Conservation (phyloP, 1,140 invertebrate species). For the Drosophila prosaltans region DNA sequence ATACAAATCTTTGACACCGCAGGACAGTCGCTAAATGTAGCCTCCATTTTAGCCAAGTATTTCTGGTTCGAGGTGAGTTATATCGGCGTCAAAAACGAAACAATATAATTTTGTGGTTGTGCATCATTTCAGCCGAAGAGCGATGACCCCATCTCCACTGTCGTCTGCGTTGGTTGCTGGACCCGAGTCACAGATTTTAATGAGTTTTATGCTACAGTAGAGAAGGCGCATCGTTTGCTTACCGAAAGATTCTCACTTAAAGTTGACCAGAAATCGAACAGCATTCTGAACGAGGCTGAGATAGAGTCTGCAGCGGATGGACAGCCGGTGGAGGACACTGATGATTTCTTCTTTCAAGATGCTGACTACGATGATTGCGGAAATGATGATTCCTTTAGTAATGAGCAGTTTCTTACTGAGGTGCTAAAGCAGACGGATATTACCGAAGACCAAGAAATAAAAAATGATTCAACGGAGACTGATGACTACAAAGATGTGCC, state of each 20-base stretch:
- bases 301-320: not conserved
- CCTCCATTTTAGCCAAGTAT: conserved; percentile 56
- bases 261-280: conserved; percentile 14
- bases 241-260: conserved; percentile 69
- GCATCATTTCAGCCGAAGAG: conserved; percentile 52
- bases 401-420: conserved; percentile 64
- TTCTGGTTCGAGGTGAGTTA: conserved; percentile 70
- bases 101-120: not conserved
- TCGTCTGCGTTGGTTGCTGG: conserved; percentile 61
- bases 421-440: conserved; percentile 29
- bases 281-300: conserved; percentile 1
- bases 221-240: conserved; percentile 70
- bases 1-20: conserved; percentile 64
- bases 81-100: not conserved
- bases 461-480: not conserved
- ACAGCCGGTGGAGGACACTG: not conserved
- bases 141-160: conserved; percentile 75
- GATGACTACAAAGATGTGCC: not conserved
- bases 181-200: conserved; percentile 60
- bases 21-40: conserved; percentile 59
- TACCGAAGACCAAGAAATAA: conserved; percentile 10
- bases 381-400: conserved; percentile 52
- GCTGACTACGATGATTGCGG: conserved; percentile 19
- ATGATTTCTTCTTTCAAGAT: conserved; percentile 14
- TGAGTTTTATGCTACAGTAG: conserved; percentile 60